phyloP scores from a whole-genome alignment of 2,797 vertebrate genomes.

The Amazonetta brasiliensis region DNA sequence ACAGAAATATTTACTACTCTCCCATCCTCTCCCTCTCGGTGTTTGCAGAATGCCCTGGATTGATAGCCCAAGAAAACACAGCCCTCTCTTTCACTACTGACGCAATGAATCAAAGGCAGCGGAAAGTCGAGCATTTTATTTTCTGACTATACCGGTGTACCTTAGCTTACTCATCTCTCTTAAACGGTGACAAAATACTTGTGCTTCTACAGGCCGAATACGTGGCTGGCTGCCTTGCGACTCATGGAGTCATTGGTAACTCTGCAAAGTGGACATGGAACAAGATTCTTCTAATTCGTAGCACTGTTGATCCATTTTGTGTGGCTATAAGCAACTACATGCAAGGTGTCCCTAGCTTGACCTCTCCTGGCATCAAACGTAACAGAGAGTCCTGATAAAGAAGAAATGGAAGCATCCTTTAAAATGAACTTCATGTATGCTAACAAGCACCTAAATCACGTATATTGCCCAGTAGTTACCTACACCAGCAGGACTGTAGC shows the following conservation, averaged over 20 bases:
- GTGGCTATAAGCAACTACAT: neutral
- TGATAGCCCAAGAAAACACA: neutral
- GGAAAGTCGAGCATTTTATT: neutral
- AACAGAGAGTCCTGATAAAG: neutral
- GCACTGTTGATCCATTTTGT: neutral
- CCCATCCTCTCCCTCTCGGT: neutral
- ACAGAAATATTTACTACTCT: neutral
- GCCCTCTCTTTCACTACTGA: neutral
- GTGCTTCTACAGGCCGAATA: neutral
- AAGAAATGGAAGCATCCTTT: neutral
- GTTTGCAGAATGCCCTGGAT: neutral
- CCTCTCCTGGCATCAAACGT: neutral
- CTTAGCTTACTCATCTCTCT: neutral
- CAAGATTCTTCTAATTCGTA: conserved; percentile 1
- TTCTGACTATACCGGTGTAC: neutral
- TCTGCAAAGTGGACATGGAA: conserved; percentile 4
- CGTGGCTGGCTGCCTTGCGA: neutral
- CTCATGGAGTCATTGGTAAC: conserved; percentile 18
- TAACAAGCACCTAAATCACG: neutral
- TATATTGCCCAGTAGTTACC: neutral
- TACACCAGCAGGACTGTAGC: neutral
- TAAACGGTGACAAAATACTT: conserved; percentile 7
- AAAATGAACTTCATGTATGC: neutral
- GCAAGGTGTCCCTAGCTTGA: neutral
- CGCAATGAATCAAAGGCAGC: neutral